Evolutionary conservation across 2,888 invertebrate species (phyloP).

Genomic region (Lampropteryx suffumata): DNA sequence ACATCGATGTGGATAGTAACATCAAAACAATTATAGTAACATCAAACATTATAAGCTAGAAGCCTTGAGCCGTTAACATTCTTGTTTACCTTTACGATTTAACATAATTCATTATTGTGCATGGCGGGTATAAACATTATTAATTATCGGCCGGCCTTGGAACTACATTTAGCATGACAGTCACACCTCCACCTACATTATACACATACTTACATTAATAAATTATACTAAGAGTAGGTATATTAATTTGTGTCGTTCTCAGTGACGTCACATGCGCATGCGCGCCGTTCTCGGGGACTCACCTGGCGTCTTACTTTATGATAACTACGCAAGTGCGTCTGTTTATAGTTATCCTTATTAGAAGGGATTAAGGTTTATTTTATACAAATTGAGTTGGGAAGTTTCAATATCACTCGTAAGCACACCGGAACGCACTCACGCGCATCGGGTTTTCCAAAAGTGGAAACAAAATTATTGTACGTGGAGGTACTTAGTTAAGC

Average conservation of each 20-base stretch:
- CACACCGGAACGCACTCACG: neutral
- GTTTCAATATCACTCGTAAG: slow-evolving; percentile 1
- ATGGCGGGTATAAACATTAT: slow-evolving; percentile 4
- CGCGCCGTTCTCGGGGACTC: slow-evolving; percentile 20
- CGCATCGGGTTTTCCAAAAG: slow-evolving; percentile 18
- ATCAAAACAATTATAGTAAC: too few species aligned
- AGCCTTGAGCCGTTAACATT: slow-evolving; percentile 1
- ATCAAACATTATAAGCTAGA: neutral
- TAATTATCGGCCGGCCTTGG: slow-evolving; percentile 14
- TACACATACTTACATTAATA: neutral
- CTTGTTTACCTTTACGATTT: neutral
- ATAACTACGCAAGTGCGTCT: slow-evolving; percentile 20
- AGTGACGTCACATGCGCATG: slow-evolving; percentile 19
- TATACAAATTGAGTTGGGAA: neutral
- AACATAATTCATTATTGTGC: neutral
- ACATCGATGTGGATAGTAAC: too few species aligned
- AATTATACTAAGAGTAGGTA: too few species aligned
- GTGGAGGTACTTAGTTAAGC: too few species aligned
- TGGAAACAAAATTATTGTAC: too few species aligned
- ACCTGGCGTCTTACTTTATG: slow-evolving; percentile 12
- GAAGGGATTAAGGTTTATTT: slow-evolving; percentile 5
- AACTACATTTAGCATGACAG: neutral
- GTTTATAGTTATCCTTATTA: neutral
- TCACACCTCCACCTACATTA: slow-evolving; percentile 10
- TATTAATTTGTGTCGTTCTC: neutral